Base-by-base conservation (phyloP, 2,113 vertebrate species). In the Aptenodytes patagonicus region DNA sequence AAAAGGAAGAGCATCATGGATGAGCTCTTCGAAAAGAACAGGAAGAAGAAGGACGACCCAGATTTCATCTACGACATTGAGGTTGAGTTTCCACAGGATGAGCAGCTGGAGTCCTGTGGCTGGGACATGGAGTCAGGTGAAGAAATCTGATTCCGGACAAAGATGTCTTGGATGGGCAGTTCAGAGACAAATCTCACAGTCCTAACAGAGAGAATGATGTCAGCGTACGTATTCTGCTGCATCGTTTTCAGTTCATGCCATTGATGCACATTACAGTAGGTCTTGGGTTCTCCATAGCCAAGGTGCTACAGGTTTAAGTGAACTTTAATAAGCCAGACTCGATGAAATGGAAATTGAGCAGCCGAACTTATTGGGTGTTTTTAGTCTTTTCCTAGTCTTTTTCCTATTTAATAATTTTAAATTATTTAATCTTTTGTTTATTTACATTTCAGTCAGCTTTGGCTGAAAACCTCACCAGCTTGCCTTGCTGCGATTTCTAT, bases 1-100 rank as follows among this genome's bases (percentile, higher is more conserved):
- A 98, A 98, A 79, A 99, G 98, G 95, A 99, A 99, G 95, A 98
- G 97, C 54, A 98, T 99, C 93, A 99, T 99, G 99, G 99, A 99
- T 34, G 96, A 98, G 79, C 95, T 99, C 55, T 99, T 99, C 5
- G 98, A 99, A 94, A 99, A 97, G 95, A 99, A 99, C 96, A 98
- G 98, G 61, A 99, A 97, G 92, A 98, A 61, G 90, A 99, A 98
- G 86, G 99, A 98, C 1, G 99, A 99, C 81, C 99, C 99, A 0
- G 97, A 98, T 94, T 99, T 99, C 66, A 78, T 99, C 73, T 99
- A 99, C 10, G 98, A 99, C 38, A 9, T 99, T 7, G 99, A 99
- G 73, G 98, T 99, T n/a, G 99, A 99, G 26, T 99, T 99, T 86
- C 96, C 97, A 13, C 97, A 98, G 88, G 97, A 97, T 54, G 97